Percentiles rank a stretch among this genome's conserved stretches.
These are phyloP conservation scores for Bolinopsis microptera DNA, from an alignment of 37 sponge, comb jelly and placozoan species.

Conservation along the genomic window DNA sequence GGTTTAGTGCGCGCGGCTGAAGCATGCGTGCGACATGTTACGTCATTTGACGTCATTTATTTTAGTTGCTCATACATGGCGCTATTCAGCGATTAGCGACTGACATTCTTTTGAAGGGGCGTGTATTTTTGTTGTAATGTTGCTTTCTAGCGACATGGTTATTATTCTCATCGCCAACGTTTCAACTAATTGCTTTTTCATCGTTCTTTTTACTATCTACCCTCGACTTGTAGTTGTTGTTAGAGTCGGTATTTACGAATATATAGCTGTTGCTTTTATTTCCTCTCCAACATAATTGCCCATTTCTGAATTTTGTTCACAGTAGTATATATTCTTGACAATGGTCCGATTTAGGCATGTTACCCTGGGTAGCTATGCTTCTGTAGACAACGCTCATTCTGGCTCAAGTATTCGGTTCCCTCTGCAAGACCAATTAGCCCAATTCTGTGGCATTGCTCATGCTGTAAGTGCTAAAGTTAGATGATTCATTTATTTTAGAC, in stretches of 20 bases:
- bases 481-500: not conserved
- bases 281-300: not conserved
- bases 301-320: not conserved
- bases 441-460: not conserved
- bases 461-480: not conserved
- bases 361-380: not conserved
- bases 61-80: not conserved
- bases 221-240: not conserved
- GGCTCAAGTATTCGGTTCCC: not conserved
- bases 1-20: not conserved
- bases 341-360: not conserved
- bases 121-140: not conserved
- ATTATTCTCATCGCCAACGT: not conserved
- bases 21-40: not conserved
- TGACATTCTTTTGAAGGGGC: not conserved
- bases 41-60: not conserved
- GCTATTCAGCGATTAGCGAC: not conserved
- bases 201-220: not conserved
- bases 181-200: not conserved
- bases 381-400: not conserved
- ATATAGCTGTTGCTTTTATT: too few relatives aligned
- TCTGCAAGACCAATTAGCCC: not conserved
- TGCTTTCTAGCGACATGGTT: not conserved
- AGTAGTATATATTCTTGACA: not conserved
- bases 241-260: not conserved